Evolutionary conservation across 2,113 vertebrate genomes (phyloP).

Genomic region (Vidua macroura): DNA sequence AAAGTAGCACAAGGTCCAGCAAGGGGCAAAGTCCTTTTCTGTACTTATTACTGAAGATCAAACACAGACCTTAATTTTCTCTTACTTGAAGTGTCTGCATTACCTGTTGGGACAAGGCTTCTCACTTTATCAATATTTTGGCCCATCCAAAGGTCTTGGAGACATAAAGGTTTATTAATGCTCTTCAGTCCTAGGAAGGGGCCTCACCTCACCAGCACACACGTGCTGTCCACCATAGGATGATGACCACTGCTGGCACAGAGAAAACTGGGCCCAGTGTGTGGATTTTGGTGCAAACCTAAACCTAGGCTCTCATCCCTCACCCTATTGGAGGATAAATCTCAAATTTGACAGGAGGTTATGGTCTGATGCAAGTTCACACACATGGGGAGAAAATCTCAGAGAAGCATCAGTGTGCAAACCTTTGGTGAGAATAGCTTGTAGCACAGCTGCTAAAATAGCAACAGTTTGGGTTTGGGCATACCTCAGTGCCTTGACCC

Average conservation of each 20-base stretch:
- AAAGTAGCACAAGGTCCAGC: background rate
- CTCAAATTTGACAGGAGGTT: background rate
- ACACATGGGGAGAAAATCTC: background rate
- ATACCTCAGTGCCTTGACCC: background rate
- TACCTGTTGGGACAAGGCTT: background rate
- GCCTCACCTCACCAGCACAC: background rate
- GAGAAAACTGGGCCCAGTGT: background rate
- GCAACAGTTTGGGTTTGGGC: background rate
- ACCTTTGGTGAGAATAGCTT: background rate
- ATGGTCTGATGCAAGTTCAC: background rate
- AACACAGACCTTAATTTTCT: background rate
- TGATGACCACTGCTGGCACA: background rate
- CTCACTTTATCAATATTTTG: background rate
- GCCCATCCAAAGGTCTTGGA: background rate
- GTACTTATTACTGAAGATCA: background rate
- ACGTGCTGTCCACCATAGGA: fast-evolving
- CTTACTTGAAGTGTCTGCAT: background rate
- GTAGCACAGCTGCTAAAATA: background rate
- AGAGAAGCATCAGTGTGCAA: background rate
- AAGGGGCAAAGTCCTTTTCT: background rate
- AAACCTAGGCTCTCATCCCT: background rate
- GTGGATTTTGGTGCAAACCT: background rate
- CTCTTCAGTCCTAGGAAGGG: background rate
- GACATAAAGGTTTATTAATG: background rate
- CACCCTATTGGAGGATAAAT: background rate